Evolutionary conservation across 2,888 invertebrate genomes (phyloP), one percentile per base, ranked within the genome.

Genomic region (Leptogaster cylindrica): DNA sequence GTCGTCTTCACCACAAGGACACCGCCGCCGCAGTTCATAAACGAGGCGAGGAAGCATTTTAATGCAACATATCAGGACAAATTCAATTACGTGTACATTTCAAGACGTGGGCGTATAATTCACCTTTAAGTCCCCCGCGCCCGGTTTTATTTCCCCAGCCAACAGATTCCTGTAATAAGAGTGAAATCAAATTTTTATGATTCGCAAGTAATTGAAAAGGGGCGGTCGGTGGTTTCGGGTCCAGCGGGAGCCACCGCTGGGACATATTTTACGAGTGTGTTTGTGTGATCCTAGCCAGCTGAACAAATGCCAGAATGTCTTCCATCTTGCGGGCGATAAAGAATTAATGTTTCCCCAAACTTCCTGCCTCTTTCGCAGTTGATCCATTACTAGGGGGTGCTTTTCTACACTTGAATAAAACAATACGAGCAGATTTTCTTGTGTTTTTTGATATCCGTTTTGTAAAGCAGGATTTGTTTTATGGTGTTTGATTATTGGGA

Each of bases 151-250:
- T n/a, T n/a, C n/a, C n/a, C n/a, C n/a, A n/a, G n/a, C n/a, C n/a
- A n/a, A n/a, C n/a, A n/a, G n/a, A n/a, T n/a, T n/a, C n/a, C n/a
- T n/a, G n/a, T n/a, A n/a, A n/a, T n/a, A n/a, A 33, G 28, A 64
- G 28, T 28, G 39, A 10, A 50, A 36, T 65, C 46, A 50, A 65
- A 65, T 50, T 65, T 65, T 48, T 33, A 65, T 65, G 65, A 65
- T 39, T 65, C 20, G 39, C 36, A 18, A 25, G 65, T 50, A 65
- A 65, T 36, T 39, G 27, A 25, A 50, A 50, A 50, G 23, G 36
- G 50, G 12, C 20, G n/a, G 8, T 8, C 41, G 41, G 18, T 4
- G n/a, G 16, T 10, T 41, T 4, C 41, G 18, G 14, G 41, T n/a
- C 41, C 41, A 41, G 6, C 10, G 41, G 10, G 18, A 16, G 18